Evolutionary conservation across 2,888 invertebrate species (phyloP).

Genomic region (Acanthosepion esculentum): DNA sequence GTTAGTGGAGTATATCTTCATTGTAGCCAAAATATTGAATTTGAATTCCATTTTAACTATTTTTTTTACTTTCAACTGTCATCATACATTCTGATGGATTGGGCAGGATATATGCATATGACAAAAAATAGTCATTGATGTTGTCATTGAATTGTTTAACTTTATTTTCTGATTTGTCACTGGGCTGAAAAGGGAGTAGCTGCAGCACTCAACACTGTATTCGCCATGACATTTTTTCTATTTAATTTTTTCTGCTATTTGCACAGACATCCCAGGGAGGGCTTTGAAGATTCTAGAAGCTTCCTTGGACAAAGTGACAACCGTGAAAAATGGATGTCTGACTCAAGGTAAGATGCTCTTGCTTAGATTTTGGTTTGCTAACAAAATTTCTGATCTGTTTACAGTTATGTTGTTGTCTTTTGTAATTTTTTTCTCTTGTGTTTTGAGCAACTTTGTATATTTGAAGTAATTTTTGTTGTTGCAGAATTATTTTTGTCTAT

Average conservation of each 20-base stretch:
- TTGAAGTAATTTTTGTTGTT: neutral
- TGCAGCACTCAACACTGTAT: neutral
- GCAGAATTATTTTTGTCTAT: neutral
- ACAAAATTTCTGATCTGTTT: no score
- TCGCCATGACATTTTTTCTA: neutral
- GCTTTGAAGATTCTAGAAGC: neutral
- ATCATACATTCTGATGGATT: neutral
- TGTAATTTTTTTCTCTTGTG: neutral
- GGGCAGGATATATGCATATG: neutral
- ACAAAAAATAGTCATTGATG: neutral
- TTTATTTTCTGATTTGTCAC: neutral
- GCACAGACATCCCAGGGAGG: neutral
- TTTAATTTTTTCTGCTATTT: slow-evolving; percentile 34
- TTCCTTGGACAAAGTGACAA: slow-evolving; percentile 35
- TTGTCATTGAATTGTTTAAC: neutral
- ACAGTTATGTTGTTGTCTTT: neutral
- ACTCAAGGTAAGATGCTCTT: slow-evolving; percentile 6
- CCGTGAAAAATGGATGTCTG: slow-evolving; percentile 36
- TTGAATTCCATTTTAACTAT: neutral
- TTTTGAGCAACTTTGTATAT: slow-evolving; percentile 18
- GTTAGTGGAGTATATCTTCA: neutral
- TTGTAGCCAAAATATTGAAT: slow-evolving; percentile 33
- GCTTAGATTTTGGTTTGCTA: neutral
- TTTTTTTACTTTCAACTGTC: neutral
- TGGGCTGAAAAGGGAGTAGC: neutral